These are phyloP conservation scores for Smittia aterrima DNA, from an alignment of 2,888 invertebrate genomes.

Conservation along the genomic window DNA sequence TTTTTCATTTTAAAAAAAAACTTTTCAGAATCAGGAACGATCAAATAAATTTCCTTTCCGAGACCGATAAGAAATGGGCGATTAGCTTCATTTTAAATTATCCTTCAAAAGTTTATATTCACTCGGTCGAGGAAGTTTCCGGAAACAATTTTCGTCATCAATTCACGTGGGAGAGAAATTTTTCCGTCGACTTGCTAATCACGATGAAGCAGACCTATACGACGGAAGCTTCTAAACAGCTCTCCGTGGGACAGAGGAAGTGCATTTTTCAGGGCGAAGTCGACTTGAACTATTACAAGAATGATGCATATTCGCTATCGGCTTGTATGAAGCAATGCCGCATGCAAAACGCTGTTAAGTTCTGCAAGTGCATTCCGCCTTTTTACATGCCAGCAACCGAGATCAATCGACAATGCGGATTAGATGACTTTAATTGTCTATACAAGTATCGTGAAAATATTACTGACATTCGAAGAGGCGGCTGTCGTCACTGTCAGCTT, in stretches of 20 bases:
- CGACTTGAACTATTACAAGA: slow-evolving; percentile 56
- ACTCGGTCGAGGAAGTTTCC: slow-evolving; percentile 68
- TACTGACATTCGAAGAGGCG: slow-evolving; percentile 59
- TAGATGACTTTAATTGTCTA: slow-evolving; percentile 63
- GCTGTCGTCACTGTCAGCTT: slow-evolving; percentile 65
- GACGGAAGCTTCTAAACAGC: slow-evolving; percentile 68
- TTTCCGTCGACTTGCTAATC: slow-evolving; percentile 54
- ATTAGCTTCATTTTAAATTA: slow-evolving; percentile 50
- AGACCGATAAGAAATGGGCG: slow-evolving; percentile 55
- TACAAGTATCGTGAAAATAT: slow-evolving; percentile 57
- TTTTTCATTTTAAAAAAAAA: too few relatives aligned
- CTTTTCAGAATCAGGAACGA: slow-evolving; percentile 9
- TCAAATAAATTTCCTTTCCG: slow-evolving; percentile 50
- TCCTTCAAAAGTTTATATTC: slow-evolving; percentile 52
- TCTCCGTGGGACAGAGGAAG: slow-evolving; percentile 65
- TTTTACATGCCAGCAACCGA: slow-evolving; percentile 63
- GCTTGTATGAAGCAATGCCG: slow-evolving; percentile 74
- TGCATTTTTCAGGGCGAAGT: slow-evolving; percentile 72
- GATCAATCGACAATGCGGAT: slow-evolving; percentile 60
- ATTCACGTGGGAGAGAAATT: slow-evolving; percentile 63
- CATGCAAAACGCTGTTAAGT: slow-evolving; percentile 62
- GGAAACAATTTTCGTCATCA: slow-evolving; percentile 68
- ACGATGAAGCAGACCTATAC: slow-evolving; percentile 76
- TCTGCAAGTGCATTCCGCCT: slow-evolving; percentile 71
- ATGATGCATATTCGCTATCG: slow-evolving; percentile 66